Evolutionary conservation across 1,140 invertebrate species (phyloP), one percentile per base, ranked within the genome.

Genomic region (Solen grandis): DNA sequence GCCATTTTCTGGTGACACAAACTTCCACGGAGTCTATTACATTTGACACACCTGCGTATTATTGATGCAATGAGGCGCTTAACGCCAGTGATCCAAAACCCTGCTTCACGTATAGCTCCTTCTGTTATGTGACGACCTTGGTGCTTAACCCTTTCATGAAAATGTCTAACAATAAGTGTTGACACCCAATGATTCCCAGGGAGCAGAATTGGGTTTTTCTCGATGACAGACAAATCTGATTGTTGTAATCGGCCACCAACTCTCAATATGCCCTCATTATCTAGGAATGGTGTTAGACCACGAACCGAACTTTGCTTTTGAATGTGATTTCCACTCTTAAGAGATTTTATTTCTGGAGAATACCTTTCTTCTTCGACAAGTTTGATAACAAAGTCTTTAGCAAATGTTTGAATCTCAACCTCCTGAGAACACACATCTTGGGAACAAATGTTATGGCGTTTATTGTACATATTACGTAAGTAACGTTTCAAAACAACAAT

Each of bases 231-330:
- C 22, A 70, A 50, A n/a, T 22, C 33, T 46, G 57, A 16, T 33
- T 33, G 22, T 5, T n/a, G 27, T 0, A 85, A 50, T 10, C 84
- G 10, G 16, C 83, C 84, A 36, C 79, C 82, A 66, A 84, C 79
- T 41, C 79, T 50, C 25, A 76, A n/a, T 2, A 83, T 1, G n/a
- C 75, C 75, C 25, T 83, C 25, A 22, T 74, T 50, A 33, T 85
- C 83, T 16, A 86, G 1, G 52, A 77, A 80, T 31, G 81, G 83
- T 31, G 52, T 65, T 5, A 86, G 81, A 14, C 36, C 41, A 36
- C 52, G 36, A 25, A 84, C 5, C 10, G 69, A 46, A 35, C 66
- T 65, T 5, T 22, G 33, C 5, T 35, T 65, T 4, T 4, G 62
- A 2, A 60, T n/a, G n/a, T n/a, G n/a, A n/a, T n/a, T n/a, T n/a